phyloP scores from a whole-genome alignment of 2,797 vertebrate genomes.

The Notolepis coatsorum region DNA sequence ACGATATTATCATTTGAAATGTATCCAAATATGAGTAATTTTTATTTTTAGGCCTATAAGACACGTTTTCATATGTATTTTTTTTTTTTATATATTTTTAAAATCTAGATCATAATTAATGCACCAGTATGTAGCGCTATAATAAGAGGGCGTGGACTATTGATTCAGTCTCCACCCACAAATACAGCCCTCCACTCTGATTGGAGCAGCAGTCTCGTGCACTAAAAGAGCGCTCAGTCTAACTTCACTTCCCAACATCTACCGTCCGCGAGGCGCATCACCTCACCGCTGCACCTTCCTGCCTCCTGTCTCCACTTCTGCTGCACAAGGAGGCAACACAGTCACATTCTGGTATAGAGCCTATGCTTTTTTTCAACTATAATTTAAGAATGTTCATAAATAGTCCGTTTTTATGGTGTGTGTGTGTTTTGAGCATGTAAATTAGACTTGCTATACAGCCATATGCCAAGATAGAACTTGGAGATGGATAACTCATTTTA shows the following conservation, averaged over 20 bases:
- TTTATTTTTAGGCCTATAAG: too few relatives aligned
- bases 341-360: constrained; percentile 32
- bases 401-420: too few relatives aligned
- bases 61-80: too few relatives aligned
- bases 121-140: neutral
- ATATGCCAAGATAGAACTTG: too few relatives aligned
- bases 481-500: too few relatives aligned
- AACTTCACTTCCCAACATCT: constrained; percentile 41
- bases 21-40: too few relatives aligned
- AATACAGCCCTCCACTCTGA: constrained; percentile 47
- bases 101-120: neutral
- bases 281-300: neutral
- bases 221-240: constrained; percentile 70
- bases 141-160: constrained; percentile 47
- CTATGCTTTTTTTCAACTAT: too few relatives aligned
- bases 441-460: too few relatives aligned
- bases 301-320: constrained; percentile 13
- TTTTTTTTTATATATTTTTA: neutral
- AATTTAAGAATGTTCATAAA: too few relatives aligned
- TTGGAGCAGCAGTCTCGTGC: constrained; percentile 52
- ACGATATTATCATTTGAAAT: too few relatives aligned
- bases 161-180: constrained; percentile 64
- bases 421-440: too few relatives aligned
- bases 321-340: neutral
- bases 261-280: constrained; percentile 12